Conservation (phyloP, 2,113 vertebrate species). For the Gila orcuttii region DNA sequence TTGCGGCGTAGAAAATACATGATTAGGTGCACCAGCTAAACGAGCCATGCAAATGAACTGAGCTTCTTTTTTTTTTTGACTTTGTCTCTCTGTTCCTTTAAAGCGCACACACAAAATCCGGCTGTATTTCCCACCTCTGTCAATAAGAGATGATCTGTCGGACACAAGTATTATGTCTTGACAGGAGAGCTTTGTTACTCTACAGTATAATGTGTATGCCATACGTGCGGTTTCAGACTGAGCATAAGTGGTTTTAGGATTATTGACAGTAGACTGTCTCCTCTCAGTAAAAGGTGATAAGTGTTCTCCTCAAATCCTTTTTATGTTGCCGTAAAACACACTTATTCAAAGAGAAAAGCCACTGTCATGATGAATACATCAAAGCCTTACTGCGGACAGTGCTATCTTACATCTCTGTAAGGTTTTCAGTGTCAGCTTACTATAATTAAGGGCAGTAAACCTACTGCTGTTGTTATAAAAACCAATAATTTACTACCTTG, state of each 20-base stretch:
- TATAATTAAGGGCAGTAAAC: background rate
- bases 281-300: conserved; percentile 25
- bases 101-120: background rate
- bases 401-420: background rate
- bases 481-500: background rate
- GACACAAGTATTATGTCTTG: conserved; percentile 25
- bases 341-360: conserved; percentile 20
- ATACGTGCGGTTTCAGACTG: conserved; percentile 10
- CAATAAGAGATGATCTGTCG: conserved; percentile 21
- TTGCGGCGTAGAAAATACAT: conserved; percentile 58
- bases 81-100: background rate
- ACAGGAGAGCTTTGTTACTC: conserved; percentile 40
- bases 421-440: background rate
- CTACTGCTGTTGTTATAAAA: background rate
- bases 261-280: conserved; percentile 16
- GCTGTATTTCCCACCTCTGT: background rate
- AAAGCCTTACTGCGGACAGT: background rate
- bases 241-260: conserved; percentile 19
- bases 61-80: background rate
- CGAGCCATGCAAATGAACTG: conserved; percentile 67
- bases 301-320: conserved; percentile 29
- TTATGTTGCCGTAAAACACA: conserved; percentile 30
- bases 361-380: background rate
- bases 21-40: conserved; percentile 61
- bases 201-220: conserved; percentile 15